Evolutionary conservation across 2,113 vertebrate species (phyloP), one percentile per base, ranked within the genome.

Genomic region (Probosciger aterrimus): DNA sequence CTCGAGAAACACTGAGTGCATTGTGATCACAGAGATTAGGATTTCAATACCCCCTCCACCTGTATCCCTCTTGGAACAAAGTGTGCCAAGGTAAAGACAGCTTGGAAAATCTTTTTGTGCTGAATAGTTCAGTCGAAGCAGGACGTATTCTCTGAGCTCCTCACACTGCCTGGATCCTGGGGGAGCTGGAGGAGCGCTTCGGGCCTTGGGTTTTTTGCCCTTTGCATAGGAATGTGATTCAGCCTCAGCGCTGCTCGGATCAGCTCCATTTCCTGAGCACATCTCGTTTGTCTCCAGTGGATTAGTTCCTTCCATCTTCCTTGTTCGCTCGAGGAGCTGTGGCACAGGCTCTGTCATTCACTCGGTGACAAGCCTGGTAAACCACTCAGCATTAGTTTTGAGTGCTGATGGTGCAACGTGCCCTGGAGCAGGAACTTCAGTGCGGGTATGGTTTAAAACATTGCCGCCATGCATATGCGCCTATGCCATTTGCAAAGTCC

Each of bases 191-290:
- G 41, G 2, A 11, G 49, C 1, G 7, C 17, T 25, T 33, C 47
- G 27, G 52, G 75, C 33, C 57, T 59, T 59, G 55, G 14, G 1
- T 59, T 35, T 44, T 59, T 59, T 35, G 22, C 57, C 39, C 69
- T 39, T 60, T 59, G 68, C 8, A 0, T 24, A 3, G 6, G 22
- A 14, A 11, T 7, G 7, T 2, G 16, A 37, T 57, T 18, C 71
- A 67, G 37, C 81, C 59, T 33, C 30, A 0, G 18, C 3, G 0
- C 50, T 63, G 57, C 6, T 7, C 6, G 46, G 62, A 62, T 41
- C 39, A 43, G 18, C 68, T 28, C 0, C 20, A 0, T 57, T 79
- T 31, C 31, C 3, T 3, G 19, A 59, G 41, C 19, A 6, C 11
- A 0, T 49, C 28, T 8, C 8, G 1, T 18, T 22, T 55, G 82